A percentile compares a stretch with the other conserved stretches of the same genome.
phyloP scores from a whole-genome alignment of 2,113 vertebrate species.

The Tenrec ecaudatus region DNA sequence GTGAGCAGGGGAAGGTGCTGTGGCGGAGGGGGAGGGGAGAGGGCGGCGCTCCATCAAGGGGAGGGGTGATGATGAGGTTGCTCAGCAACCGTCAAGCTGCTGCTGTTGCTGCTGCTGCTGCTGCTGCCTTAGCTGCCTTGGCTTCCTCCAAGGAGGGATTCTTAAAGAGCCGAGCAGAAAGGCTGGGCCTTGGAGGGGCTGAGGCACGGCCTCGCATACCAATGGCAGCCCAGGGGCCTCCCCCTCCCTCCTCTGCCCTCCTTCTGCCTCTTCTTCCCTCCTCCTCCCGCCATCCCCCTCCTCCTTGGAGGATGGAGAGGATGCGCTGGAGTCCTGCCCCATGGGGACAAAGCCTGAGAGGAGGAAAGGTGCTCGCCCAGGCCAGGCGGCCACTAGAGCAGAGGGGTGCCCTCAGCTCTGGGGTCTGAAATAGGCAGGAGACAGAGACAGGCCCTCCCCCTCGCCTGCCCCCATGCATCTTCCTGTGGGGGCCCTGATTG shows the following conservation, averaged over 20 bases:
- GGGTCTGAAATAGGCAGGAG: neutral
- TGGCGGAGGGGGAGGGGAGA: neutral
- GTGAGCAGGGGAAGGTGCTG: neutral
- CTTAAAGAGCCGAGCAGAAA: constrained; percentile 75
- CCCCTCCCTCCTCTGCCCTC: neutral
- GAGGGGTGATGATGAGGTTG: constrained; percentile 67
- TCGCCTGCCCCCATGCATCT: rapidly evolving
- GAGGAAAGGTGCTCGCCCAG: neutral
- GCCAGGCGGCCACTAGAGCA: neutral
- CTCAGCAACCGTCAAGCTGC: constrained; percentile 78
- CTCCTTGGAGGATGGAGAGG: neutral
- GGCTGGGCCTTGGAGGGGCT: constrained; percentile 40
- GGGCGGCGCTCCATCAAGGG: neutral
- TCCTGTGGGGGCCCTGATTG: neutral
- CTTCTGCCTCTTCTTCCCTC: neutral
- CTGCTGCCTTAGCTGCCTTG: neutral
- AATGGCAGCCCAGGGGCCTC: constrained; percentile 18
- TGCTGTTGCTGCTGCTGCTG: neutral
- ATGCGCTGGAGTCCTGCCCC: neutral
- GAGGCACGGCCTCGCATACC: constrained; percentile 66
- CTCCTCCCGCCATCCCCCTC: neutral
- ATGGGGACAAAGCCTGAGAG: neutral
- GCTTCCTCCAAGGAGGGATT: constrained; percentile 57
- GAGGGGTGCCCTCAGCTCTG: neutral
- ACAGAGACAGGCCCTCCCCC: neutral